Conservation (phyloP, 2,797 vertebrate species). For the Avahi laniger region DNA sequence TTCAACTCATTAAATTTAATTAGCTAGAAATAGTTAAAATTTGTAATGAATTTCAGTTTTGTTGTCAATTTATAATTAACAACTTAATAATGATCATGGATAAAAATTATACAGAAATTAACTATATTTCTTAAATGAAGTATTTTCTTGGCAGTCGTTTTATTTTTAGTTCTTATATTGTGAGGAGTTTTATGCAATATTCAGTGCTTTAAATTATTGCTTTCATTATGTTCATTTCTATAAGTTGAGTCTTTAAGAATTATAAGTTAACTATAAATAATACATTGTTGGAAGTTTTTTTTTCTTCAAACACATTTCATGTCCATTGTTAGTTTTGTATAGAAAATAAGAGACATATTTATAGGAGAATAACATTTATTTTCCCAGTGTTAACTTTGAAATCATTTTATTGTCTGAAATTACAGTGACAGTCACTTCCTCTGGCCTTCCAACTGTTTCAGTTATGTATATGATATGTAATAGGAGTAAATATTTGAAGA, state of each 20-base stretch:
- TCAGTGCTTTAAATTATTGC: background rate
- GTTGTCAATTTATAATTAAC: background rate
- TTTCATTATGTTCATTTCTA: background rate
- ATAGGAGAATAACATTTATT: background rate
- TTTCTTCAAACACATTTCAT: background rate
- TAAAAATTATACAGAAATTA: background rate
- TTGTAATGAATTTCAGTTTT: background rate
- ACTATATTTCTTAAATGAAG: background rate
- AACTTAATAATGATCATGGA: background rate
- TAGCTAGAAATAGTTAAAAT: background rate
- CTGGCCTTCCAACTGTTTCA: background rate
- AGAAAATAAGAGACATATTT: background rate
- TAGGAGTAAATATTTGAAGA: background rate
- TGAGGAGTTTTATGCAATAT: background rate
- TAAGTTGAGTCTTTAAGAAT: background rate
- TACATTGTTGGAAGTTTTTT: background rate
- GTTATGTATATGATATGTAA: background rate
- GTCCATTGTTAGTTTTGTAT: background rate
- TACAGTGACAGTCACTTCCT: background rate
- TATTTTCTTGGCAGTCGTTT: background rate
- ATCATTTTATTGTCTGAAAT: background rate
- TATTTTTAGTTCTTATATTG: too few relatives aligned
- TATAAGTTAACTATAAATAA: background rate
- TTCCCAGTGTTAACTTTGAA: background rate
- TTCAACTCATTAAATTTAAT: background rate